Conservation (phyloP, 2,797 vertebrate genomes). For the Sebastes baramenuke region DNA sequence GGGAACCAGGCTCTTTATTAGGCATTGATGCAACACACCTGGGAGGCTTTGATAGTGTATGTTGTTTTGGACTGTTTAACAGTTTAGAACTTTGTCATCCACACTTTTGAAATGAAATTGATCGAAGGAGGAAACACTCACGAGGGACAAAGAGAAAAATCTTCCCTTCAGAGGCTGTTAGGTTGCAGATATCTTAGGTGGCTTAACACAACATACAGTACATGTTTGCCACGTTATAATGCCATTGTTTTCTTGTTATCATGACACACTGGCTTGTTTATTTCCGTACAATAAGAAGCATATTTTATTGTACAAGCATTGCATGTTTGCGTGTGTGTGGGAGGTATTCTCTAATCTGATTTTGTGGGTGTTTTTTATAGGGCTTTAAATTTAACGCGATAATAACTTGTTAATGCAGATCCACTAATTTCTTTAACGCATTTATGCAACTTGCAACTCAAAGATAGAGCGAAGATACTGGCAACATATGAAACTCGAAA, state of each 20-base stretch:
- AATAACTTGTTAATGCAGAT: no score
- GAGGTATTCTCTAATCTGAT: not conserved
- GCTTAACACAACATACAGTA: not conserved
- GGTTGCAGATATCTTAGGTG: not conserved
- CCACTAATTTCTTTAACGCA: no score
- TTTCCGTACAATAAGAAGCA: not conserved
- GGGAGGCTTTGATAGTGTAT: not conserved
- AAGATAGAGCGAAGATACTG: no score
- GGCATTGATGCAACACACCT: not conserved
- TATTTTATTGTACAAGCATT: not conserved
- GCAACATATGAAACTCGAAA: no score
- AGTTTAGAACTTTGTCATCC: not conserved
- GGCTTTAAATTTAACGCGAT: not conserved
- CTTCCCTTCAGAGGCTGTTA: not conserved
- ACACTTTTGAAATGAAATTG: not conserved
- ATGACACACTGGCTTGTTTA: not conserved
- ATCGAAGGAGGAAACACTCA: not conserved
- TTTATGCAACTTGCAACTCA: no score
- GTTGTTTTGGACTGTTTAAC: not conserved
- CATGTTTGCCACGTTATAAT: not conserved
- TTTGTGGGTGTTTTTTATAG: not conserved
- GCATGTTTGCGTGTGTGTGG: not conserved
- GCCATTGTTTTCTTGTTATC: not conserved
- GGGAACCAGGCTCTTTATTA: not conserved
- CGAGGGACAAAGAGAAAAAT: not conserved